Percentiles rank a stretch among this genome's conserved stretches.
phyloP scores from a whole-genome alignment of 2,888 invertebrate genomes.

The Tinea trinotella region DNA sequence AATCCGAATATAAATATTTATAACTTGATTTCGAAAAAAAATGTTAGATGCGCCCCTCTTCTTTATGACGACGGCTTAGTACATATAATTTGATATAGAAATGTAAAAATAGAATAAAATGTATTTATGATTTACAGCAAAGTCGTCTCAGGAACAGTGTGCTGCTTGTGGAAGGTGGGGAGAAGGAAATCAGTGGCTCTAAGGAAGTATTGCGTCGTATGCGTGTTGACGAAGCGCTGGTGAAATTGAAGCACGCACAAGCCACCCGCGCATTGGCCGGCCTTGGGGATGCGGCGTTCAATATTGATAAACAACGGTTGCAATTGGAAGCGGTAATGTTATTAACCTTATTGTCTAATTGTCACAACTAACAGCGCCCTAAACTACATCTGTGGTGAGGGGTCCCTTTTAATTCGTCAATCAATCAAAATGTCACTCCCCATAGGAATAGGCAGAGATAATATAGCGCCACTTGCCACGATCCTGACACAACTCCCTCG shows the following conservation, averaged over 20 bases:
- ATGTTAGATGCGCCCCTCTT: too few species aligned
- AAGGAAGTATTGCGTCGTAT: slow-evolving; percentile 43
- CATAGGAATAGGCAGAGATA: too few species aligned
- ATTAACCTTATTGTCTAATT: too few species aligned
- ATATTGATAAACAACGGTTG: slow-evolving; percentile 78
- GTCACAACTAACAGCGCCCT: too few species aligned
- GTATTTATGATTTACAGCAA: slow-evolving; percentile 36
- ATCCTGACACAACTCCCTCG: too few species aligned
- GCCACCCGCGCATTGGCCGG: slow-evolving; percentile 75
- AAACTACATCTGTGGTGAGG: background rate
- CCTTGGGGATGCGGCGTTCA: slow-evolving; percentile 76
- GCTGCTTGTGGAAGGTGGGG: slow-evolving; percentile 53
- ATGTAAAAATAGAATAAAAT: background rate
- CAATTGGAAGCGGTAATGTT: slow-evolving; percentile 78
- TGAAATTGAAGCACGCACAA: slow-evolving; percentile 77
- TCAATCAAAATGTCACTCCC: too few species aligned
- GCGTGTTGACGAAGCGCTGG: slow-evolving; percentile 74
- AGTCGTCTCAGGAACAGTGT: slow-evolving; percentile 47
- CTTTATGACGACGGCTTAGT: too few species aligned
- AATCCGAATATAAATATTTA: too few species aligned
- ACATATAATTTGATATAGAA: too few species aligned
- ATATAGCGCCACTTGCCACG: too few species aligned
- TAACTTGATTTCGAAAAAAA: too few species aligned
- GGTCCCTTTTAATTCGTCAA: background rate
- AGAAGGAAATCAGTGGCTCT: slow-evolving; percentile 36